phyloP scores from a whole-genome alignment of 1,140 invertebrate genomes.

The Diploscapter pachys region DNA sequence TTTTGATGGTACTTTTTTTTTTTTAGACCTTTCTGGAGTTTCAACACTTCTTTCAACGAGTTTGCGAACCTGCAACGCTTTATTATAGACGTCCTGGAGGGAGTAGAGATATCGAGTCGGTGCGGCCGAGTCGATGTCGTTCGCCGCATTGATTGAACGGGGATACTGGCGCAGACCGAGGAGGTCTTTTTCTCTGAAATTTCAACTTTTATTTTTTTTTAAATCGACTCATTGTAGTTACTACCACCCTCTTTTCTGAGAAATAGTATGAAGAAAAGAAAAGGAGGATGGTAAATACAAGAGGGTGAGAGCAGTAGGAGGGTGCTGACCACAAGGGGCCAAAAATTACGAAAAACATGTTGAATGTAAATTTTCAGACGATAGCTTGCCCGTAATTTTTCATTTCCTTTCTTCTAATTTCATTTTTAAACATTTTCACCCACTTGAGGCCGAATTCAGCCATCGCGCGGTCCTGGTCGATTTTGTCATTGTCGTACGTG shows the following conservation, averaged over 20 bases:
- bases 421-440: background rate
- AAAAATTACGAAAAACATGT: constrained; percentile 7
- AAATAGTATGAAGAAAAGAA: too few relatives aligned
- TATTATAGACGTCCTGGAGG: constrained; percentile 42
- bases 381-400: too few relatives aligned
- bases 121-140: background rate
- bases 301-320: too few relatives aligned
- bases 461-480: constrained; percentile 46
- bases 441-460: constrained; percentile 41
- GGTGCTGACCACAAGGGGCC: too few relatives aligned
- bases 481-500: constrained; percentile 49
- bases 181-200: constrained; percentile 16
- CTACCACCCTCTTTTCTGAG: too few relatives aligned
- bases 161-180: constrained; percentile 10
- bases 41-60: background rate
- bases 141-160: constrained; percentile 6
- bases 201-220: too few relatives aligned
- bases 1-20: too few relatives aligned
- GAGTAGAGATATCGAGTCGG: constrained; percentile 31
- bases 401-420: too few relatives aligned
- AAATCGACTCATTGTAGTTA: too few relatives aligned
- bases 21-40: background rate
- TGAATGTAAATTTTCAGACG: background rate
- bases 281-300: too few relatives aligned
- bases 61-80: constrained; percentile 38